Evolutionary conservation across 2,113 vertebrate species (phyloP), one percentile per base, ranked within the genome.

Genomic region (Psophia crepitans): DNA sequence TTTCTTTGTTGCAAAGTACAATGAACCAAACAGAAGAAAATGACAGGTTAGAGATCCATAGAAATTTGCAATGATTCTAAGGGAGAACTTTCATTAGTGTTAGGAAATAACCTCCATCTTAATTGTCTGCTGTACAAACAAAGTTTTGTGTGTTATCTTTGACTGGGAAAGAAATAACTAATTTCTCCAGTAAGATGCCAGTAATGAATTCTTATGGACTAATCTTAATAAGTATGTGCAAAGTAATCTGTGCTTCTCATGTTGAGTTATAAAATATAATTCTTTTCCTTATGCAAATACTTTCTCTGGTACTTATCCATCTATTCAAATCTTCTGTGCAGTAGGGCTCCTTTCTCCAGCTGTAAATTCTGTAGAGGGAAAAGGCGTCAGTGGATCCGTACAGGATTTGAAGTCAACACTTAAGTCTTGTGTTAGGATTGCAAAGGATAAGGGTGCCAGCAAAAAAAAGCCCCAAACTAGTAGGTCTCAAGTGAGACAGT

Each of bases 91-190:
- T 93, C 85, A 95, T 93, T 94, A 92, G 87, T 96, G 92, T 94
- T 96, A 96, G 90, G 93, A 97, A 97, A 97, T 97, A 97, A 97
- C 89, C 85, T 96, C 91, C 84, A 93, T 93, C 92, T 95, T 97
- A 96, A 96, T 97, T 96, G 94, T 97, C 96, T 93, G 94, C 70
- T 97, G 90, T 86, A 92, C 75, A 94, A 97, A 95, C 94, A 97
- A 81, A 97, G 86, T 91, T 97, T 86, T 44, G 18, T 90, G 78
- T 83, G 48, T 94, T 95, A 90, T 95, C 94, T 96, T 95, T 94
- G 69, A 96, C 93, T 94, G 65, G 75, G 57, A 97, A 95, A 96
- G 82, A 92, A 97, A 96, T 92, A 97, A 96, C 93, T 97, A 81
- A 97, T 97, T 95, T 95, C 90, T 96, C 83, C 92, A 76, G 91